Percentiles rank a stretch among this genome's conserved stretches.
Evolutionary conservation across 2,113 vertebrate genomes (phyloP).

Genomic region (Chionomys nivalis): DNA sequence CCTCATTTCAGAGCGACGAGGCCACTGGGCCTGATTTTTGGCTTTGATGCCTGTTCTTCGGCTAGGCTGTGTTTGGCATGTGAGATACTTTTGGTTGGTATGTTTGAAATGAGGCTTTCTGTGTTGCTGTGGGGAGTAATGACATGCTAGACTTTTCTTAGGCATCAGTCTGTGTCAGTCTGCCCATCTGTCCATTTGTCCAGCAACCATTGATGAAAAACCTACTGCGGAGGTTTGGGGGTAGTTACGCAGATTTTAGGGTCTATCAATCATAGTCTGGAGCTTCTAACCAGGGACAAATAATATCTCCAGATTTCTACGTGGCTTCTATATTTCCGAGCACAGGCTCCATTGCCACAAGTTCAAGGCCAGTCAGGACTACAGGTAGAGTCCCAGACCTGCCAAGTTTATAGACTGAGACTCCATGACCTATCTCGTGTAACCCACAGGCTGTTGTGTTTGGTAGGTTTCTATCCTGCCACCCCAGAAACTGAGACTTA

Average conservation of each 20-base stretch:
- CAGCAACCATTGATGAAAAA: neutral
- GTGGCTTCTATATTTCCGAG: neutral
- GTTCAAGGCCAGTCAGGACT: neutral
- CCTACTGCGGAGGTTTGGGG: neutral
- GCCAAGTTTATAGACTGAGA: neutral
- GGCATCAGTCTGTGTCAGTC: neutral
- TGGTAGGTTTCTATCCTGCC: constrained; percentile 44
- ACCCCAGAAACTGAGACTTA: constrained; percentile 56
- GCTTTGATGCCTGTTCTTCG: neutral
- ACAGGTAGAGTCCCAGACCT: neutral
- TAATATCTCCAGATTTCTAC: neutral
- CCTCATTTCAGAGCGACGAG: neutral
- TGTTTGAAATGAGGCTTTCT: neutral
- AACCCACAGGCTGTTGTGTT: neutral
- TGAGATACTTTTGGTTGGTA: neutral
- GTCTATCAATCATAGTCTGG: neutral
- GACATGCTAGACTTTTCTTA: neutral
- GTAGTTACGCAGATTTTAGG: neutral
- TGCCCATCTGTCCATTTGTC: neutral
- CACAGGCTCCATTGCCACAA: neutral
- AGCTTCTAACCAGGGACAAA: neutral
- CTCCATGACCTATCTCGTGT: neutral
- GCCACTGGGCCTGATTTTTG: neutral
- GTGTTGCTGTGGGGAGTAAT: neutral
- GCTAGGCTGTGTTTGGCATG: neutral